Evolutionary conservation across 2,888 invertebrate species (phyloP).

Genomic region (Melanostoma scalare): DNA sequence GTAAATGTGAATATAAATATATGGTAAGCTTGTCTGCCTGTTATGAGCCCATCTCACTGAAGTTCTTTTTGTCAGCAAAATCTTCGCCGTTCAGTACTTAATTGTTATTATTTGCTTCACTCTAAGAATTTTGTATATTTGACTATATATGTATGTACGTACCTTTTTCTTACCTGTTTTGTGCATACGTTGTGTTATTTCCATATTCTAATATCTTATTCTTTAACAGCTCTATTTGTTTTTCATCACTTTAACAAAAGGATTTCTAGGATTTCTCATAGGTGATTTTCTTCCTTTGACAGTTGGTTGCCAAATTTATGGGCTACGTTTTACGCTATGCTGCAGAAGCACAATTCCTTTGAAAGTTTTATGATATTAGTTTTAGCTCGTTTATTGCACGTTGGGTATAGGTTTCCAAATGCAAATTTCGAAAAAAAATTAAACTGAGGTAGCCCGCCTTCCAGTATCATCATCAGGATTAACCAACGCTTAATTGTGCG

Average conservation of each 20-base stretch:
- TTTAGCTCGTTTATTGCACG: constrained; percentile 44
- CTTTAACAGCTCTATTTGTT: constrained; percentile 5
- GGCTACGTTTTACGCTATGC: too few relatives aligned
- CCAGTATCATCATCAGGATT: neutral
- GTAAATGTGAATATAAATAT: too few relatives aligned
- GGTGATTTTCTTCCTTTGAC: neutral
- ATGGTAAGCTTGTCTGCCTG: too few relatives aligned
- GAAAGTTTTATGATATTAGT: constrained; percentile 60
- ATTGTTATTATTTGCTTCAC: too few relatives aligned
- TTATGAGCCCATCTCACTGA: too few relatives aligned
- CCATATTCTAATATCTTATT: neutral
- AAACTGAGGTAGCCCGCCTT: constrained; percentile 7
- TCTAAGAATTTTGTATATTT: too few relatives aligned
- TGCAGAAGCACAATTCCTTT: constrained; percentile 43
- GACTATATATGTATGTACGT: too few relatives aligned
- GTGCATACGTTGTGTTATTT: neutral
- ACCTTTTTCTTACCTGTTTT: neutral
- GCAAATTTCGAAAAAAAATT: neutral
- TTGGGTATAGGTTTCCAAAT: constrained; percentile 31
- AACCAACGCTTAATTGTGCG: too few relatives aligned
- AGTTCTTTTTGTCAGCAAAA: too few relatives aligned
- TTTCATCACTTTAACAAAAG: constrained; percentile 3
- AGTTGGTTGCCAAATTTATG: neutral
- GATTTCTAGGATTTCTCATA: neutral
- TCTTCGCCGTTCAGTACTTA: too few relatives aligned